Base-by-base conservation (phyloP, 1,140 invertebrate genomes). In the Telenomus remus region DNA sequence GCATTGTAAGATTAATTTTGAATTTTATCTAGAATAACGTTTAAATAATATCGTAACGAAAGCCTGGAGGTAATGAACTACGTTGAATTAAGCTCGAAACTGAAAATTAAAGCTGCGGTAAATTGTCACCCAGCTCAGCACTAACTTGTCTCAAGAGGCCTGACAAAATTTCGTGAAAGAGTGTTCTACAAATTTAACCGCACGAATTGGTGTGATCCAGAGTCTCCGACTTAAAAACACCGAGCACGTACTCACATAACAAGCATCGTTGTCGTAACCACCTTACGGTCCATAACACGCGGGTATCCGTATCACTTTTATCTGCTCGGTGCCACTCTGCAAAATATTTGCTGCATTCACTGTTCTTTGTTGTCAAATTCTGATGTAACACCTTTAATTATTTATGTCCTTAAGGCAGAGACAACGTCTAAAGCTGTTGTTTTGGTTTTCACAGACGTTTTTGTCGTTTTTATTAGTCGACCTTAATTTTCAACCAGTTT, bases 241-340 rank as follows among this genome's bases (percentile, higher is more conserved):
- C 51, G 37, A 65, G 54, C 78, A 78, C 78, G 78, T 80, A 61
- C 54, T 34, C 48, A 27, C 64, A 49, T 80, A 78, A 80, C 75
- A 72, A 78, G 51, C 68, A 34, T 73, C 68, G 56, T 78, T 69
- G 54, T 55, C 73, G 69, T 76, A 76, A 74, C 78, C 68, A 76
- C 65, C 78, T 78, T 68, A 70, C 65, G 70, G 64, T 33, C 73
- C 66, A 73, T 76, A 79, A 79, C 69, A 79, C 65, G 73, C 70
- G 42, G 14, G 48, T 49, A 50, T 39, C 71, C 64, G 42, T 59
- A 57, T 76, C 76, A 79, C 70, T 79, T 76, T 79, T 77, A 73
- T 75, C 75, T 55, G 13, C 15, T 37, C 14, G 39, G 50, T 8
- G 49, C 35, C 42, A 44, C 35, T 14, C 69, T 59, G 60, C 33